These are phyloP conservation scores for Hybognathus amarus DNA, from an alignment of 2,797 vertebrate genomes.

Conservation along the genomic window DNA sequence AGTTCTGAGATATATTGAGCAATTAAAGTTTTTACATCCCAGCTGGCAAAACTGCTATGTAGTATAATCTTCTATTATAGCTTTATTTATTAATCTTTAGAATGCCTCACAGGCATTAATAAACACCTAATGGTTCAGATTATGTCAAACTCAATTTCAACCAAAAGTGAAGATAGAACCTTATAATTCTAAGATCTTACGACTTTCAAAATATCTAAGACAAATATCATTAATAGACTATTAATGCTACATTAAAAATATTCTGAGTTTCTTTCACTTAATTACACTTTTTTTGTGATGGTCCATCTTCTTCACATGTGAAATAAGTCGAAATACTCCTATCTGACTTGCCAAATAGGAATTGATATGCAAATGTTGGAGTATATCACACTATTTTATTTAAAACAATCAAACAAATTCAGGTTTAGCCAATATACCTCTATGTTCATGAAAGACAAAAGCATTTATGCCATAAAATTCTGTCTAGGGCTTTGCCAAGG, in stretches of 20 bases:
- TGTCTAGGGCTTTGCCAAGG: background rate
- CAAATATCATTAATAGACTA: background rate
- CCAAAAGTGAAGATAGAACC: no score
- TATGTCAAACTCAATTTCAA: no score
- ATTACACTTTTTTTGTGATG: no score
- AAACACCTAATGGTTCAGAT: no score
- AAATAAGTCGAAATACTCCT: background rate
- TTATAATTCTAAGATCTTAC: no score
- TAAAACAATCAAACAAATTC: background rate
- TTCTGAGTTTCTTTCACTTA: background rate
- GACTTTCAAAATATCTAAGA: background rate
- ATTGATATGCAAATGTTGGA: background rate
- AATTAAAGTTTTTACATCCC: no score
- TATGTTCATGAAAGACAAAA: background rate
- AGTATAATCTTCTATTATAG: no score
- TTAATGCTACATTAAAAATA: no score
- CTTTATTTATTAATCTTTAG: no score
- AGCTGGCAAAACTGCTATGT: no score
- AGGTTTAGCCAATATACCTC: background rate
- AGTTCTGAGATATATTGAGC: no score
- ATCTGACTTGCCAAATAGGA: background rate
- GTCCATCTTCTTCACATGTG: background rate
- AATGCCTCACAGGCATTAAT: no score
- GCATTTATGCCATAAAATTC: background rate
- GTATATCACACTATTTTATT: background rate